Conservation (phyloP, 2,888 invertebrate genomes). For the Epiblema foenella region DNA sequence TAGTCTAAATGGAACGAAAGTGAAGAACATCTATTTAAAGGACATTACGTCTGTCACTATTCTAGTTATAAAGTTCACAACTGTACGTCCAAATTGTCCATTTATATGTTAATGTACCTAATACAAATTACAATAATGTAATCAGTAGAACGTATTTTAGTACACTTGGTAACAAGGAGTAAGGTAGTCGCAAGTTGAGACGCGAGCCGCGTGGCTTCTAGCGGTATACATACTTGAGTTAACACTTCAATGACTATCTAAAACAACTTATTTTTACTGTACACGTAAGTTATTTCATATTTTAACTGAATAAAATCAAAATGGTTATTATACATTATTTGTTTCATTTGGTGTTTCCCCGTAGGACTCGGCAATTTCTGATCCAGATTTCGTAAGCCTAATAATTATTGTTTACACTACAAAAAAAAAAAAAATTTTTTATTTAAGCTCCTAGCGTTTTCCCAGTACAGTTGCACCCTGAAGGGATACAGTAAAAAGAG, state of each 20-base stretch:
- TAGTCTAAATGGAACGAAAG: slow-evolving; percentile 75
- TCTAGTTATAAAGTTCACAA: slow-evolving; percentile 71
- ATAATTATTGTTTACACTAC: too few relatives aligned
- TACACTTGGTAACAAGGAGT: slow-evolving; percentile 71
- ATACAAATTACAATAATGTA: slow-evolving; percentile 84
- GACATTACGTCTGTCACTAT: slow-evolving; percentile 70
- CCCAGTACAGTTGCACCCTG: too few relatives aligned
- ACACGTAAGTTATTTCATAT: slow-evolving; percentile 85
- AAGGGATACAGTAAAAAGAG: too few relatives aligned
- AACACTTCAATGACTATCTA: slow-evolving; percentile 76
- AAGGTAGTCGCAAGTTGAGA: slow-evolving; percentile 66
- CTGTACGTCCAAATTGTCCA: slow-evolving; percentile 86
- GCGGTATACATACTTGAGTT: slow-evolving; percentile 62
- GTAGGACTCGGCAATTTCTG: neutral
- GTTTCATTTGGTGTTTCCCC: slow-evolving; percentile 56
- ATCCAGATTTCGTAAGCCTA: neutral
- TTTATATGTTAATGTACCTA: slow-evolving; percentile 84
- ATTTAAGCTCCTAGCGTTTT: too few relatives aligned
- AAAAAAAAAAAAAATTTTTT: too few relatives aligned
- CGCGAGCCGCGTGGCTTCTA: slow-evolving; percentile 66
- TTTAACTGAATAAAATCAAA: slow-evolving; percentile 84
- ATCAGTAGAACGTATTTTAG: slow-evolving; percentile 80
- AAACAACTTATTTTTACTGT: slow-evolving; percentile 84
- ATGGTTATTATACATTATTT: slow-evolving; percentile 77
- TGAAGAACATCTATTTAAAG: slow-evolving; percentile 68